Conservation (phyloP, 2,888 invertebrate species). For the Euzophera pinguis region DNA sequence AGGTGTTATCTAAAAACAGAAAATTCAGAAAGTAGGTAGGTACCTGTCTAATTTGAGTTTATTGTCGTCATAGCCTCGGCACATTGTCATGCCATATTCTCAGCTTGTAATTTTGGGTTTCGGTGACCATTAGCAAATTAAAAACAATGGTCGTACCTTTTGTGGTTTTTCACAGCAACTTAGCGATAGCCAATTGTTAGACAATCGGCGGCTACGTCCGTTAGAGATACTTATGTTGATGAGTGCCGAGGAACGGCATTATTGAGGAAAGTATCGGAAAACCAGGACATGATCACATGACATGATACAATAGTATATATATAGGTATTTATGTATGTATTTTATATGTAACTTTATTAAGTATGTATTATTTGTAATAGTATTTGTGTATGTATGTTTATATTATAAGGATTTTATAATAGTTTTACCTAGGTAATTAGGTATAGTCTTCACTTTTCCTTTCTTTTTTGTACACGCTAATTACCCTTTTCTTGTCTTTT, state of each 20-base stretch:
- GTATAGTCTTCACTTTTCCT: too few species aligned
- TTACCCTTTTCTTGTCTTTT: too few species aligned
- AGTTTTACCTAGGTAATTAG: too few species aligned
- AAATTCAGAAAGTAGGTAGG: neutral
- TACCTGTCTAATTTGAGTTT: neutral
- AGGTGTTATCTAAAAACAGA: neutral
- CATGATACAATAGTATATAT: too few species aligned
- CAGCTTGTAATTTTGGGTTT: constrained; percentile 15
- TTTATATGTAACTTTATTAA: too few species aligned
- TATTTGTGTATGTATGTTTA: too few species aligned
- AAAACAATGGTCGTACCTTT: constrained; percentile 43
- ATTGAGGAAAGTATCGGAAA: too few species aligned
- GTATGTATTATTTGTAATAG: too few species aligned
- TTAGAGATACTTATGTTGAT: neutral
- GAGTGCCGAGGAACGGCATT: neutral
- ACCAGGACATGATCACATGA: too few species aligned
- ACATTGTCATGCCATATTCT: neutral
- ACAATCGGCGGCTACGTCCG: neutral
- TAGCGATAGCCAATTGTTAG: constrained; percentile 10
- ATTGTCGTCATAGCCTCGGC: neutral
- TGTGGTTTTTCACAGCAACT: constrained; percentile 40
- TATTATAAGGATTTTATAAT: too few species aligned
- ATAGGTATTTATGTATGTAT: too few species aligned
- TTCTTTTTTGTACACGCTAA: too few species aligned
- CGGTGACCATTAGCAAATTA: constrained; percentile 33